Conservation (phyloP, 2,888 invertebrate species). For the Phlogophora meticulosa region DNA sequence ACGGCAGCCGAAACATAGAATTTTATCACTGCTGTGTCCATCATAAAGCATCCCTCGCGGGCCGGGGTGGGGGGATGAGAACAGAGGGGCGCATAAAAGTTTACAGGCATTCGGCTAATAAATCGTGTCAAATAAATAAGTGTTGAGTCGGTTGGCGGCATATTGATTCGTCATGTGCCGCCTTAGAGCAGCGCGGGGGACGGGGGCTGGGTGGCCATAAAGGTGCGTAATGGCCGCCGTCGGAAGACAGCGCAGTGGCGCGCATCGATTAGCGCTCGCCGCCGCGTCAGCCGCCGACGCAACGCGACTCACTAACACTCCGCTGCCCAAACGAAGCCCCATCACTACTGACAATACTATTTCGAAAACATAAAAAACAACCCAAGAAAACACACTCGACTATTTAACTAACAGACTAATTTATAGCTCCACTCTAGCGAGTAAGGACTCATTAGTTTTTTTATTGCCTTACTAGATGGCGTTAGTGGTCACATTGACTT, state of each 20-base stretch:
- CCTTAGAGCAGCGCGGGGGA: constrained; percentile 84
- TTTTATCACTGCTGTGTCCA: constrained; percentile 88
- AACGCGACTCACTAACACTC: constrained; percentile 73
- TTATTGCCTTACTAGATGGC: constrained; percentile 70
- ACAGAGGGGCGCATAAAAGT: constrained; percentile 88
- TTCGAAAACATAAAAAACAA: constrained; percentile 13
- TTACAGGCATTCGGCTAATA: constrained; percentile 91
- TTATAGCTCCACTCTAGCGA: constrained; percentile 45
- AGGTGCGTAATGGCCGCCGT: constrained; percentile 94
- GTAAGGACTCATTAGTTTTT: constrained; percentile 40
- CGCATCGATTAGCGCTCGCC: constrained; percentile 93
- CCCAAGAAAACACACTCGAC: constrained; percentile 36
- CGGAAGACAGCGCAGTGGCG: constrained; percentile 93
- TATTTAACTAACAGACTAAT: constrained; percentile 48
- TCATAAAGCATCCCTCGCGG: constrained; percentile 85
- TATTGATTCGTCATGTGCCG: constrained; percentile 91
- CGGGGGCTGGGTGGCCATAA: constrained; percentile 91
- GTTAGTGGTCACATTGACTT: constrained; percentile 59
- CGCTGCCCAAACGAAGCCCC: constrained; percentile 60
- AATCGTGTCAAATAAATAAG: constrained; percentile 91
- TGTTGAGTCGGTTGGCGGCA: constrained; percentile 91
- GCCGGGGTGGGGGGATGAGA: constrained; percentile 73
- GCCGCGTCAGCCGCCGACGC: constrained; percentile 90
- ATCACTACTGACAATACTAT: constrained; percentile 53
- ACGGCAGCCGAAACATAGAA: constrained; percentile 84